Evolutionary conservation across 2,888 invertebrate genomes (phyloP).

Genomic region (Ornithoptera alexandrae): DNA sequence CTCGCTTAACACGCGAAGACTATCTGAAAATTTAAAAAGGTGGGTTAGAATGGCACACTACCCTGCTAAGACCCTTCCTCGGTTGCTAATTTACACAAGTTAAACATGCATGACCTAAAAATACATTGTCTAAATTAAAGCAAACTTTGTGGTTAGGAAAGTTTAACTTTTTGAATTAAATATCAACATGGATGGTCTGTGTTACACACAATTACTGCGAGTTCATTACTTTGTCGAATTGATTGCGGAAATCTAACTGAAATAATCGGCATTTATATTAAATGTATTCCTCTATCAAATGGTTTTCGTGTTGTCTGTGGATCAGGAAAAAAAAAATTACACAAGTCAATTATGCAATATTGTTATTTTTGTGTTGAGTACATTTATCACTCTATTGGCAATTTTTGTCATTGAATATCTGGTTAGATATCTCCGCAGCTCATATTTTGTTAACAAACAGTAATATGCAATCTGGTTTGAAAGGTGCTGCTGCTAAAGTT

Average conservation of each 20-base stretch:
- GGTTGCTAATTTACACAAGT: slow-evolving; percentile 14
- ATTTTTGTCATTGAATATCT: no score
- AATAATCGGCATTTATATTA: background rate
- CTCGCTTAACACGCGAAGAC: slow-evolving; percentile 10
- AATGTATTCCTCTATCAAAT: background rate
- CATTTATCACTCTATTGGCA: no score
- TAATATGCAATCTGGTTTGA: no score
- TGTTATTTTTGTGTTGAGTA: no score
- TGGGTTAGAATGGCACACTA: slow-evolving; percentile 8
- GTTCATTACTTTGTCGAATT: background rate
- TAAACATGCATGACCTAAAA: slow-evolving; percentile 11
- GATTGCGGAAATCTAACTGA: background rate
- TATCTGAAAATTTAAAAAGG: slow-evolving; percentile 20
- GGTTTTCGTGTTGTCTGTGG: background rate
- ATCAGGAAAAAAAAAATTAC: background rate
- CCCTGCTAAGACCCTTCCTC: slow-evolving; percentile 10
- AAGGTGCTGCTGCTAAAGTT: no score
- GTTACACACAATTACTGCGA: background rate
- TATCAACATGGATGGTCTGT: background rate
- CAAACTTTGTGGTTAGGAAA: slow-evolving; percentile 3
- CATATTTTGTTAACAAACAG: no score
- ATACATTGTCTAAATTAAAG: slow-evolving; percentile 9
- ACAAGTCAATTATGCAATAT: background rate
- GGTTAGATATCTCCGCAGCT: no score
- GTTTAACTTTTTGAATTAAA: slow-evolving; percentile 7